Percentiles rank a stretch among this genome's conserved stretches.
These are phyloP conservation scores for Sylvia atricapilla DNA, from an alignment of 2,113 vertebrate species.

Conservation along the genomic window DNA sequence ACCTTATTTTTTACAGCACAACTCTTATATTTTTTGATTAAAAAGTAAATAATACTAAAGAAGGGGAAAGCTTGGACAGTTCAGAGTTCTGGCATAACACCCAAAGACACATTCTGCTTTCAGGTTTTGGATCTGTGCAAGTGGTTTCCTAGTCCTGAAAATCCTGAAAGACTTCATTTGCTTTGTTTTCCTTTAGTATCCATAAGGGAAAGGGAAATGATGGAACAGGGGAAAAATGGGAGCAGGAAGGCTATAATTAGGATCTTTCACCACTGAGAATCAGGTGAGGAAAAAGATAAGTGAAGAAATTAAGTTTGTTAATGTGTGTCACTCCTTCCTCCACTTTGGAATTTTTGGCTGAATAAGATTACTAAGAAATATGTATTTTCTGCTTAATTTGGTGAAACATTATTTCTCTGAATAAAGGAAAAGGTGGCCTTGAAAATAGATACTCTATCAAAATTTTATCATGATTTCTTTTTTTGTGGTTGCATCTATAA, in stretches of 20 bases:
- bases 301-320: neutral
- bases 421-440: neutral
- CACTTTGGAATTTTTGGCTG: neutral
- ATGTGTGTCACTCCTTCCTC: neutral
- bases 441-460: neutral
- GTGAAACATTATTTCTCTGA: neutral
- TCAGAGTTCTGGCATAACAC: neutral
- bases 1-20: neutral
- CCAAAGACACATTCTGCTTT: neutral
- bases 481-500: neutral
- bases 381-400: neutral
- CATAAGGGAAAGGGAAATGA: neutral
- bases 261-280: neutral
- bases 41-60: neutral
- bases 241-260: neutral
- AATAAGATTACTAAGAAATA: neutral
- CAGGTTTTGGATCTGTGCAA: neutral
- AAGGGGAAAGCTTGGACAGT: neutral
- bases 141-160: neutral
- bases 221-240: neutral
- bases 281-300: neutral
- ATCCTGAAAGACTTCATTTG: neutral
- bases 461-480: neutral
- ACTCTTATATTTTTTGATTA: neutral
- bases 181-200: neutral